phyloP scores from a whole-genome alignment of 2,113 vertebrate species.

The Struthidea cinerea region DNA sequence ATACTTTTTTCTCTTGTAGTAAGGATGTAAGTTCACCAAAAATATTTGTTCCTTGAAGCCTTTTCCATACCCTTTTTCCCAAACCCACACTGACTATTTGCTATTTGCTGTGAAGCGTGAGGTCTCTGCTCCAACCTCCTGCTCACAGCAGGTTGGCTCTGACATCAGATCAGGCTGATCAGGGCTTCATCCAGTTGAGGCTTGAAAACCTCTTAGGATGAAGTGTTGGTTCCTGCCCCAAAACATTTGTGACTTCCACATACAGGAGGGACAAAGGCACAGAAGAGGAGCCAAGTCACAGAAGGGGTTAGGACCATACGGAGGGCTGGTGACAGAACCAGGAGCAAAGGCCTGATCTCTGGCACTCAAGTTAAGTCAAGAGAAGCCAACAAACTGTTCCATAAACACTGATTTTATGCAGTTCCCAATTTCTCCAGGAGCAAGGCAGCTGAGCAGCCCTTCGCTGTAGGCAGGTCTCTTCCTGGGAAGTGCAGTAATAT shows the following conservation, averaged over 20 bases:
- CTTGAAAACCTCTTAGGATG: neutral
- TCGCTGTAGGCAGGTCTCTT: neutral
- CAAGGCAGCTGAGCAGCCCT: neutral
- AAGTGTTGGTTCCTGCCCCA: neutral
- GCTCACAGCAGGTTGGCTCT: neutral
- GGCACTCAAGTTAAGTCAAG: neutral
- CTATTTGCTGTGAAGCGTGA: neutral
- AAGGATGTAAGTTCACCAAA: neutral
- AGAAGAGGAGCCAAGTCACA: neutral
- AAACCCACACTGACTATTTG: neutral
- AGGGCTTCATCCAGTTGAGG: neutral
- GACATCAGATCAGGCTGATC: neutral
- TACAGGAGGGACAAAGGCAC: neutral
- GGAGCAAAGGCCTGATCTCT: neutral
- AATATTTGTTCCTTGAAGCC: neutral
- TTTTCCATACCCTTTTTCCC: neutral
- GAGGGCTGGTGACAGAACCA: neutral
- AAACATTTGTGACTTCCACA: neutral
- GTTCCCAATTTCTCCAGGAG: neutral
- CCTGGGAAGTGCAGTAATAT: neutral
- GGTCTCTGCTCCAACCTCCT: neutral
- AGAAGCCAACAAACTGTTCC: neutral
- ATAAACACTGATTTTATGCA: neutral
- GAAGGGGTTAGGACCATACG: fast-evolving
- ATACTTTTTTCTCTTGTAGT: neutral